These are phyloP conservation scores for Drosophila bunnanda DNA, from an alignment of 2,888 invertebrate genomes.

Conservation along the genomic window DNA sequence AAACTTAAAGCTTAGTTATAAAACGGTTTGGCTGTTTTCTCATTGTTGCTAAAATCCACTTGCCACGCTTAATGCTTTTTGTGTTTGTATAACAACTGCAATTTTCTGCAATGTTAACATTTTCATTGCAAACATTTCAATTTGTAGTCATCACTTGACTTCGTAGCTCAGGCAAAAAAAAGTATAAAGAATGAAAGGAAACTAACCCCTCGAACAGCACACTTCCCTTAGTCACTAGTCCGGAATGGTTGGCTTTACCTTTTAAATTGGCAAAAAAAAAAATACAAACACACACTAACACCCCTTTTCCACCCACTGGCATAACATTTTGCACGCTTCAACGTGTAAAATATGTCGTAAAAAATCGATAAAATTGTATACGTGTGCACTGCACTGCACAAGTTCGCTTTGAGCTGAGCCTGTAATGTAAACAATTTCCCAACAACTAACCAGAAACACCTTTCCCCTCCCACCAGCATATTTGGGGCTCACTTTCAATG, in stretches of 20 bases:
- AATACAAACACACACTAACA: constrained; percentile 8
- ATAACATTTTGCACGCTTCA: constrained; percentile 47
- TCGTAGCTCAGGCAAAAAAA: neutral
- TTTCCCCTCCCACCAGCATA: constrained; percentile 19
- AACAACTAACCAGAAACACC: constrained; percentile 10
- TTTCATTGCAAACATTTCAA: constrained; percentile 37
- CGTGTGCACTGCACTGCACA: constrained; percentile 59
- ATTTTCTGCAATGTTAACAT: constrained; percentile 57
- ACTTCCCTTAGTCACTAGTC: constrained; percentile 13
- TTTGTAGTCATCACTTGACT: constrained; percentile 28
- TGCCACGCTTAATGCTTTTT: constrained; percentile 1
- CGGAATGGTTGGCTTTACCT: constrained; percentile 26
- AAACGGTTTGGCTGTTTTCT: neutral
- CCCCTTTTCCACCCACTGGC: constrained; percentile 3
- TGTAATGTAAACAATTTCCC: constrained; percentile 52
- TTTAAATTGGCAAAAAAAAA: constrained; percentile 49
- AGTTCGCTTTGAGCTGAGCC: constrained; percentile 8
- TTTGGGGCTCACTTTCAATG: constrained; percentile 56
- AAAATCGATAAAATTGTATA: constrained; percentile 69
- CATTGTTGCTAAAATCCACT: neutral
- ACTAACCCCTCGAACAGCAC: constrained; percentile 2
- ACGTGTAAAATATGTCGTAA: constrained; percentile 65
- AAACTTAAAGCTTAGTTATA: neutral
- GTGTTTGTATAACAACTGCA: constrained; percentile 39
- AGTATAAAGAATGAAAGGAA: neutral